Evolutionary conservation across 2,888 invertebrate genomes (phyloP).

Genomic region (Drosophila maculinotata): DNA sequence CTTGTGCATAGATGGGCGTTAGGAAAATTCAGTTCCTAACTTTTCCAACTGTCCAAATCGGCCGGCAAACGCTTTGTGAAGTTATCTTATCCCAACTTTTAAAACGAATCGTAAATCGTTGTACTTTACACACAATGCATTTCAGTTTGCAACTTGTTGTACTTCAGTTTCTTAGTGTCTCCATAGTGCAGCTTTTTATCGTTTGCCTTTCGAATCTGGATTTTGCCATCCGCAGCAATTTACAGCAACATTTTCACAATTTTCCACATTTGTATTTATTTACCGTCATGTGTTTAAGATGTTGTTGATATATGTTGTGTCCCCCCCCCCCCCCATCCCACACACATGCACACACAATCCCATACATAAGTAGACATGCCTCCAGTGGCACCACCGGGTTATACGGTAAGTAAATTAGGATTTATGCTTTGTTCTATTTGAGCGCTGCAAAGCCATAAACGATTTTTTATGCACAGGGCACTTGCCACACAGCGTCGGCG

Average conservation of each 20-base stretch:
- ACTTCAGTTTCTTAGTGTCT: slow-evolving; percentile 29
- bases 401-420: slow-evolving; percentile 77
- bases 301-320: slow-evolving; percentile 76
- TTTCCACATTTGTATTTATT: slow-evolving; percentile 79
- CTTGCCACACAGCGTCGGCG: no score
- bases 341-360: slow-evolving; percentile 17
- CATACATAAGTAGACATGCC: slow-evolving; percentile 46
- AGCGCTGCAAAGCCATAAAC: slow-evolving; percentile 78
- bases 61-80: slow-evolving; percentile 12
- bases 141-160: slow-evolving; percentile 51
- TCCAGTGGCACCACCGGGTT: slow-evolving; percentile 58
- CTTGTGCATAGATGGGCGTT: no score
- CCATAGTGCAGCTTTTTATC: slow-evolving; percentile 46
- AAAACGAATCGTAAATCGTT: slow-evolving; percentile 59
- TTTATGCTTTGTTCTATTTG: slow-evolving; percentile 80
- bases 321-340: slow-evolving; percentile 49
- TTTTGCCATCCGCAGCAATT: slow-evolving; percentile 51
- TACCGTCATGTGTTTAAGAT: slow-evolving; percentile 79
- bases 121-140: slow-evolving; percentile 28
- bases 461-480: slow-evolving; percentile 75
- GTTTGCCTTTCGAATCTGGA: slow-evolving; percentile 39
- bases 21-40: slow-evolving; percentile 3
- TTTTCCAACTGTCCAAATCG: slow-evolving; percentile 5
- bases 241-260: slow-evolving; percentile 70
- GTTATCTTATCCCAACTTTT: slow-evolving; percentile 53